These are phyloP conservation scores for Zosterops lateralis DNA, from an alignment of 2,113 vertebrate species.

Conservation along the genomic window DNA sequence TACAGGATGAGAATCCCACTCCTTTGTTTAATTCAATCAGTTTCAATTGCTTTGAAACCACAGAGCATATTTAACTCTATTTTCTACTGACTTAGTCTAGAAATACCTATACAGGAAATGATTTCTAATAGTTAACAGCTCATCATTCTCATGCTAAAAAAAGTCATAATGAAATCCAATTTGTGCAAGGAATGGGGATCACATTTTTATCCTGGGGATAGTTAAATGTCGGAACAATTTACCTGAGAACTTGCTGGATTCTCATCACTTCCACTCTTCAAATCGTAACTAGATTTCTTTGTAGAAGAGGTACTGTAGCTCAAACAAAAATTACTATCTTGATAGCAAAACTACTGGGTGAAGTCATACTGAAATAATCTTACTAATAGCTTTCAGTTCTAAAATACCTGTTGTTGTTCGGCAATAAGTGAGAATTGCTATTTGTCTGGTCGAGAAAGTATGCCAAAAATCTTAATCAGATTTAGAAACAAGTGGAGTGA, in stretches of 20 bases:
- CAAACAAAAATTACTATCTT: neutral
- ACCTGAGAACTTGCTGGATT: neutral
- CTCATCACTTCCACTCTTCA: neutral
- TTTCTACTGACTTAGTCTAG: neutral
- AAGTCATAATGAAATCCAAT: neutral
- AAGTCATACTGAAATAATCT: neutral
- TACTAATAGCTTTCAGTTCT: neutral
- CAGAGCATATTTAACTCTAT: neutral
- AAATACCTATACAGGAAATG: neutral
- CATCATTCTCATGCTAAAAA: neutral
- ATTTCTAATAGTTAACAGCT: neutral
- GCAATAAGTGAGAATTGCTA: neutral
- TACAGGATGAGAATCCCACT: neutral
- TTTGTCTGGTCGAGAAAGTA: neutral
- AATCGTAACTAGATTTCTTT: neutral
- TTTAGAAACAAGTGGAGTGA: neutral
- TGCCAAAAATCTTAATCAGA: neutral
- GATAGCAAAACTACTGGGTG: neutral
- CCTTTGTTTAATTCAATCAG: neutral
- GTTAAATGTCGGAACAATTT: neutral
- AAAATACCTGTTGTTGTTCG: neutral
- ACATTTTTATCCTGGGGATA: neutral
- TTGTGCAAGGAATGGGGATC: neutral
- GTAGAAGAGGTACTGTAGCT: neutral
- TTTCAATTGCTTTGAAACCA: slow-evolving; percentile 4